Evolutionary conservation across 2,113 vertebrate species (phyloP).

Genomic region (Pyrgilauda ruficollis): DNA sequence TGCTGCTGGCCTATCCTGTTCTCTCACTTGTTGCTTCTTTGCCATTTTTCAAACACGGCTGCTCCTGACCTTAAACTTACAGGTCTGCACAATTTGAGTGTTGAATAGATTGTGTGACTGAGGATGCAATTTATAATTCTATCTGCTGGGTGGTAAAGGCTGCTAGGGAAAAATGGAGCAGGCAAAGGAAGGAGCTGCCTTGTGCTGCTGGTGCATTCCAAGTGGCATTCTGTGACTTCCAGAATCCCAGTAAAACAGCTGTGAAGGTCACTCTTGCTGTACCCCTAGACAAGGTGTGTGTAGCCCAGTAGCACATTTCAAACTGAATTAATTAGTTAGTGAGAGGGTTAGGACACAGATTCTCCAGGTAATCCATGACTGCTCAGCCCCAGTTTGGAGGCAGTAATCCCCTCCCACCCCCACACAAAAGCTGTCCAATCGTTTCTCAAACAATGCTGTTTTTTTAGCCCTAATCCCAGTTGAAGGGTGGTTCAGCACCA

Average conservation of each 20-base stretch:
- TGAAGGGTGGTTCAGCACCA: background rate
- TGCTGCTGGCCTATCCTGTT: background rate
- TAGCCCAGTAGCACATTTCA: background rate
- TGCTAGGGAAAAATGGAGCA: background rate
- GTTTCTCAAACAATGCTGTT: background rate
- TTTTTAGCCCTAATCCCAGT: conserved; percentile 18
- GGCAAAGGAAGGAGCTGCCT: background rate
- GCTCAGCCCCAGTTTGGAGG: conserved; percentile 15
- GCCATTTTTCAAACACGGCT: background rate
- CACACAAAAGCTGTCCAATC: conserved; percentile 27
- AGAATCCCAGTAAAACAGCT: background rate
- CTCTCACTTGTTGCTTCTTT: background rate
- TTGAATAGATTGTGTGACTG: background rate
- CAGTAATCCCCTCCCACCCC: conserved; percentile 52
- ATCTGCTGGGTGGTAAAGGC: background rate
- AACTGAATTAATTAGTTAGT: background rate
- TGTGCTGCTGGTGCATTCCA: background rate
- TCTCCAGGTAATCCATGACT: conserved; percentile 26
- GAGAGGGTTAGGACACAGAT: background rate
- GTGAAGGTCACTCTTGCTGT: background rate
- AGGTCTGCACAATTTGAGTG: accelerated
- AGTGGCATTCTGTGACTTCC: background rate
- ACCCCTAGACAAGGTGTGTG: background rate
- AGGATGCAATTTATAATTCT: background rate
- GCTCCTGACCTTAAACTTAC: background rate